A percentile compares a stretch with the other conserved stretches of the same genome.
These are phyloP conservation scores for Dryococelus australis DNA, from an alignment of 2,888 invertebrate species.

Conservation along the genomic window DNA sequence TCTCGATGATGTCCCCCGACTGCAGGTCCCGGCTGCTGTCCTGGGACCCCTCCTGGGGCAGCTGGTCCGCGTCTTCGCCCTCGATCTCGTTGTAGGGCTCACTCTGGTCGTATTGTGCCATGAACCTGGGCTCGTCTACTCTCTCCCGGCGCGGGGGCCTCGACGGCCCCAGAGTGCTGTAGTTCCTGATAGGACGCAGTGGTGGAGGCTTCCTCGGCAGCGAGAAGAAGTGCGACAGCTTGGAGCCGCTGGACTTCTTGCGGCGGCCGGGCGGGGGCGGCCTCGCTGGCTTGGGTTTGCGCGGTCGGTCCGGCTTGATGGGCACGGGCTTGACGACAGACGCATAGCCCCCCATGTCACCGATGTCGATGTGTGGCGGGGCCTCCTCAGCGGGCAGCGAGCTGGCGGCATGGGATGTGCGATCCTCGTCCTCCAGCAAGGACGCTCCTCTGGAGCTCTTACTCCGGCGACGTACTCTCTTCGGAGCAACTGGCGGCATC, in stretches of 20 bases:
- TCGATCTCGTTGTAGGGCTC: constrained; percentile 42
- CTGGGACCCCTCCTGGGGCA: constrained; percentile 49
- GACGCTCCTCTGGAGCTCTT: constrained; percentile 62
- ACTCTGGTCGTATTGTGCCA: constrained; percentile 27
- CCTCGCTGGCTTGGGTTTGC: constrained; percentile 64
- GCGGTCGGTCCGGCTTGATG: constrained; percentile 32
- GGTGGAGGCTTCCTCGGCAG: constrained; percentile 66
- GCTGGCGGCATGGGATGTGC: constrained; percentile 75
- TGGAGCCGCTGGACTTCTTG: constrained; percentile 58
- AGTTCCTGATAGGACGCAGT: constrained; percentile 66
- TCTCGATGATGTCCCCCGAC: constrained; percentile 78
- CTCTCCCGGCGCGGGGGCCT: constrained; percentile 69
- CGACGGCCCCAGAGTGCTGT: constrained; percentile 66
- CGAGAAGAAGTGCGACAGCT: constrained; percentile 73
- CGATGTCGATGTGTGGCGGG: constrained; percentile 52
- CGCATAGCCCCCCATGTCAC: constrained; percentile 70
- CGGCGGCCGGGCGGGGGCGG: constrained; percentile 69
- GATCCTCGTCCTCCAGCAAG: constrained; percentile 59
- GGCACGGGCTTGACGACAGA: constrained; percentile 70
- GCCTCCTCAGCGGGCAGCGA: constrained; percentile 64
- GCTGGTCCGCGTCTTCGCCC: constrained; percentile 34
- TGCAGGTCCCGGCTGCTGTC: constrained; percentile 64
- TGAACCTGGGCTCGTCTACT: not conserved
- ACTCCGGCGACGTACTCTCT: constrained; percentile 46
- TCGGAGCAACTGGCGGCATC: constrained; percentile 50